Evolutionary conservation across 2,888 invertebrate species (phyloP), one percentile per base, ranked within the genome.

Genomic region (Lasioglossum morio): DNA sequence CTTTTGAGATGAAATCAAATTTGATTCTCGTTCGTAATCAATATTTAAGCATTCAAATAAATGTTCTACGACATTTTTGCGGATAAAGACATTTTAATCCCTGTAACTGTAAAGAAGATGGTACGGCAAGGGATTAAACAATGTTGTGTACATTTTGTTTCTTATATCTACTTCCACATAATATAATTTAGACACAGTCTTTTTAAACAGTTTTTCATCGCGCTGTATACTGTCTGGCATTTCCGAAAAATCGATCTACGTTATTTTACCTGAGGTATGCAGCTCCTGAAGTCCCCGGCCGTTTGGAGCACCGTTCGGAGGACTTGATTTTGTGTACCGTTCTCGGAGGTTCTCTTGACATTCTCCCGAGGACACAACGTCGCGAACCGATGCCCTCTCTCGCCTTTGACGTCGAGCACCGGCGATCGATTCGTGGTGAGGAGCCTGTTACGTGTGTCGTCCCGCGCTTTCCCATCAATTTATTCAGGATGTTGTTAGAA

Each of bases 401-500:
- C 53, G 46, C 78, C 79, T 85, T 85, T 85, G 84, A 84, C 80
- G 79, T 70, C 43, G 79, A 84, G 57, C 53, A 69, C 16, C 19
- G 57, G 46, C 70, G 80, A 80, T 84, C 84, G 84, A 85, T 84
- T 63, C 60, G n/a, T n/a, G 66, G 60, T 4, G n/a, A 43, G 40
- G 60, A 73, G 77, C n/a, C 40, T 72, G 76, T 77, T 69, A 70
- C 77, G 57, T 77, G 69, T 85, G 77, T 69, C 46, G 76, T 73
- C 43, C 53, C 57, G 30, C 43, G 60, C 27, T 77, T 73, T 46
- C 63, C 48, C 43, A 40, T 80, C 77, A 80, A 85, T 84, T 84
- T 85, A 85, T 85, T 80, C 85, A 85, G 84, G 80, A 83, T 73
- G 69, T 53, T n/a, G 75, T 48, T 19, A 60, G 34, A 48, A 60